These are phyloP conservation scores for Molorchus minor DNA, from an alignment of 2,888 invertebrate species.

Conservation along the genomic window DNA sequence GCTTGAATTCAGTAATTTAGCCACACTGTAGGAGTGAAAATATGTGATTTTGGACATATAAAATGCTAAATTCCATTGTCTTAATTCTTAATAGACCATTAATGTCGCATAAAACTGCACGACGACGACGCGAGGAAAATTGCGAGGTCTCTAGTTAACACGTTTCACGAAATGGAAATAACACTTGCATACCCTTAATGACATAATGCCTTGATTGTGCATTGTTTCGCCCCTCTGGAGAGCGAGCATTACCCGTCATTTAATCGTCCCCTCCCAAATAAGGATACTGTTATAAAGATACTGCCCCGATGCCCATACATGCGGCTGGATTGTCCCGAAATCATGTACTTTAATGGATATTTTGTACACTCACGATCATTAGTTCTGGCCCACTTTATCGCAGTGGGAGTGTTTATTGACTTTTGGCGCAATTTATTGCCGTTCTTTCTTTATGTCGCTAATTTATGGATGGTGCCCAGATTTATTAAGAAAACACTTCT, in stretches of 20 bases:
- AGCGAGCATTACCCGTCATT: slow-evolving; percentile 60
- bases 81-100: no score
- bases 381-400: slow-evolving; percentile 35
- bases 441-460: slow-evolving; percentile 10
- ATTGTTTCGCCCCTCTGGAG: slow-evolving; percentile 60
- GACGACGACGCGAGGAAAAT: no score
- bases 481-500: no score
- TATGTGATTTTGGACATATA: no score
- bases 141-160: slow-evolving; percentile 34
- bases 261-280: slow-evolving; percentile 59
- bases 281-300: slow-evolving; percentile 62
- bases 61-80: no score
- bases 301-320: slow-evolving; percentile 48
- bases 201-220: slow-evolving; percentile 63
- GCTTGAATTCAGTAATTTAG: no score
- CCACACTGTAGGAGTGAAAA: no score
- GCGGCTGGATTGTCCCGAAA: slow-evolving; percentile 33
- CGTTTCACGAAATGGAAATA: slow-evolving; percentile 47
- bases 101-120: no score
- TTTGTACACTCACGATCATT: slow-evolving; percentile 41
- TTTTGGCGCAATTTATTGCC: slow-evolving; percentile 20
- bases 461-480: background rate
- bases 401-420: slow-evolving; percentile 40
- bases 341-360: slow-evolving; percentile 40
- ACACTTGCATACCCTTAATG: slow-evolving; percentile 59